Percentiles rank a stretch among this genome's conserved stretches.
phyloP scores from a whole-genome alignment of 37 sponge, comb jelly and placozoan species.

The Haliclona indistincta region DNA sequence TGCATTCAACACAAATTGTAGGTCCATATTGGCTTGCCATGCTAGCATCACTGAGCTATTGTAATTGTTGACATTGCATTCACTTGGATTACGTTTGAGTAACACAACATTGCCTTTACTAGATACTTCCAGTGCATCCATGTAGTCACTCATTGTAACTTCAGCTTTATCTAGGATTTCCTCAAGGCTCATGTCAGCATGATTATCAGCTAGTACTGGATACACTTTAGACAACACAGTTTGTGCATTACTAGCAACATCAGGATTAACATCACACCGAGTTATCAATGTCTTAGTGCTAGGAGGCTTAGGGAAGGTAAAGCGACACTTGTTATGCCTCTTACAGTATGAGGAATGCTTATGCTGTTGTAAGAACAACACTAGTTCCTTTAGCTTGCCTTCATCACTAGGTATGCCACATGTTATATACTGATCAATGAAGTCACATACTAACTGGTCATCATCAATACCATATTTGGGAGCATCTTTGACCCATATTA shows the following conservation, averaged over 20 bases:
- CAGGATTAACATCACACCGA: too few relatives aligned
- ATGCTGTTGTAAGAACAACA: constrained; percentile 1
- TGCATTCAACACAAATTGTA: constrained; percentile 17
- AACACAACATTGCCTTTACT: too few relatives aligned
- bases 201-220: too few relatives aligned
- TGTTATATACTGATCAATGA: constrained; percentile 9
- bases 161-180: too few relatives aligned
- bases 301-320: constrained; percentile 1
- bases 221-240: too few relatives aligned
- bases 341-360: constrained; percentile 12
- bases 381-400: background rate
- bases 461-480: constrained; percentile 1
- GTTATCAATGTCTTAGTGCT: background rate
- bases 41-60: too few relatives aligned
- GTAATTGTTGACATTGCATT: too few relatives aligned
- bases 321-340: background rate
- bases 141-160: too few relatives aligned
- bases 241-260: too few relatives aligned
- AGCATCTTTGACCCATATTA: constrained; percentile 11
- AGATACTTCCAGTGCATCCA: too few relatives aligned
- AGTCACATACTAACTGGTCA: background rate
- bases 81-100: too few relatives aligned
- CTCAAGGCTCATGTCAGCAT: too few relatives aligned
- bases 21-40: constrained; percentile 15
- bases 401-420: constrained; percentile 13